Base-by-base conservation (phyloP, 2,888 invertebrate species). In the Octodonta nipae region DNA sequence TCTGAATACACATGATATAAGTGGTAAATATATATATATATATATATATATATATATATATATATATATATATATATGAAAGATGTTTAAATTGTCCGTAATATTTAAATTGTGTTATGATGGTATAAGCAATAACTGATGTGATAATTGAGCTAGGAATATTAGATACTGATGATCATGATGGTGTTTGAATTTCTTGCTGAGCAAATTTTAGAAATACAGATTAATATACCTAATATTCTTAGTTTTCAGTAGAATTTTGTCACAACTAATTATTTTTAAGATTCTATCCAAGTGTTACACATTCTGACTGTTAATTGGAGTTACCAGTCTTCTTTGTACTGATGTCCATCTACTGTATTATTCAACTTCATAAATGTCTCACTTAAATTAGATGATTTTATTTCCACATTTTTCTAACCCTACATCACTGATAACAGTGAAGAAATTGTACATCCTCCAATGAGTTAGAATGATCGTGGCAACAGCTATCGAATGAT, bases 111-210 rank as follows among this genome's bases (percentile, higher is more conserved):
- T n/a, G n/a, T n/a, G n/a, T n/a, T n/a, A n/a, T n/a, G n/a, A n/a
- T 41, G 42, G 44, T 43, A 42, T 45, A 46, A 49, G 47, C 46
- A 49, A 49, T 48, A 49, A 49, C 42, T 41, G 44, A 49, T 49
- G 49, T 49, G 49, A 49, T 49, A 49, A 43, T 44, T 46, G 33
- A 38, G 33, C 40, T 45, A 38, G 42, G 43, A 36, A 44, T 43
- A 37, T 41, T 43, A 40, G 32, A 36, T 36, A 38, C 24, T 11
- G 13, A 13, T n/a, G n/a, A n/a, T n/a, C n/a, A n/a, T n/a, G n/a
- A n/a, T 12, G 12, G 10, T 26, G 26, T 26, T 12, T n/a, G n/a
- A 26, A 12, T 26, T 5, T n/a, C n/a, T n/a, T n/a, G n/a, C n/a
- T 2, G 11, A 11, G 3, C 5, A 13, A 26, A 8, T 11, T 5